A percentile compares a stretch with the other conserved stretches of the same genome.
Evolutionary conservation across 2,113 vertebrate species (phyloP).

Genomic region (Triplophysa tibetana): DNA sequence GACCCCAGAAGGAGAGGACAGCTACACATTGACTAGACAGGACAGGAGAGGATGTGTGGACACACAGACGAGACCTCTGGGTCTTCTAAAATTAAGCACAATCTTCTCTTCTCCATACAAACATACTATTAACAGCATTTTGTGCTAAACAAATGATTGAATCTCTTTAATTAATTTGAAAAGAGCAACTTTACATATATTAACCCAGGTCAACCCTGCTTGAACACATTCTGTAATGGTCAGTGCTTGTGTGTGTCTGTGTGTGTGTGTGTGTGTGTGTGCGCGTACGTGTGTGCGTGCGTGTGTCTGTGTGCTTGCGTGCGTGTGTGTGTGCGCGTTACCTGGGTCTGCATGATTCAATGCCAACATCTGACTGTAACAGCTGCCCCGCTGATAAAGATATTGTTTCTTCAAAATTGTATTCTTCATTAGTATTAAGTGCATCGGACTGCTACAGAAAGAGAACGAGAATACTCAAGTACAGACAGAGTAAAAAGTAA

Average conservation of each 20-base stretch:
- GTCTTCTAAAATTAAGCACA: conserved; percentile 57
- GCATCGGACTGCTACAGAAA: conserved; percentile 41
- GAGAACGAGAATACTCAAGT: conserved; percentile 29
- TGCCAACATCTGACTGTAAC: conserved; percentile 20
- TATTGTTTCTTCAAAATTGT: conserved; percentile 51
- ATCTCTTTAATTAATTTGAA: not conserved
- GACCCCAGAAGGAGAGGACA: conserved; percentile 61
- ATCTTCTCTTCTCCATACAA: conserved; percentile 18
- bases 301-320: conserved; percentile 6
- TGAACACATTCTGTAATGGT: not conserved
- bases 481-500: conserved; percentile 28
- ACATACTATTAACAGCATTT: not conserved
- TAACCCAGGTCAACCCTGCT: not conserved
- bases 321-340: conserved; percentile 5
- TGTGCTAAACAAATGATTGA: conserved; percentile 34
- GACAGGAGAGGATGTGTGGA: conserved; percentile 47
- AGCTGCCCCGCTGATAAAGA: conserved; percentile 42
- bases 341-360: conserved; percentile 47
- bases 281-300: not conserved
- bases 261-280: not conserved
- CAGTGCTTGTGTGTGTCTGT: not conserved
- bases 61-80: conserved; percentile 58
- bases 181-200: no score
- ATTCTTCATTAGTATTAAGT: conserved; percentile 53
- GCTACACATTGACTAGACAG: conserved; percentile 54